Base-by-base conservation (phyloP, 92 coral and sea anemone species). In the Pocillopora grandis region DNA sequence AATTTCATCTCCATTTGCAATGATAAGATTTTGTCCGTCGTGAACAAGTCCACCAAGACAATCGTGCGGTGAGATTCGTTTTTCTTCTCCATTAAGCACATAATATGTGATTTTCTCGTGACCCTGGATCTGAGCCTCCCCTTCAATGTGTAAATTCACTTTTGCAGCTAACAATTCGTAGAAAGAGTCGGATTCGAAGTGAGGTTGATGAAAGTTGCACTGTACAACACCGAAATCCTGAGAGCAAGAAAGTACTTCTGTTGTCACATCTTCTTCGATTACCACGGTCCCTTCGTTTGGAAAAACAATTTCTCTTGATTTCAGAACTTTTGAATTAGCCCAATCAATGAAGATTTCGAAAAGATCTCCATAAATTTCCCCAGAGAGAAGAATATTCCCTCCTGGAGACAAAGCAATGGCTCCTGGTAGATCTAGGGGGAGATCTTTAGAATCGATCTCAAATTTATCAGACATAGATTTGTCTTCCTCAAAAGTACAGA, bases 11-110 rank as follows among this genome's bases (percentile, higher is more conserved):
- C 18, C 62, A 66, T 83, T 76, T 27, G 83, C 87, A 82, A 87
- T 19, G 35, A 87, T 78, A 18, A 87, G 66, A 33, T 82, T 69
- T 76, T 82, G 61, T 18, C 83, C 90, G 71, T 87, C 90, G 60
- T 87, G 83, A 27, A 85, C 87, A 58, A 87, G 12, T 12, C 90
- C 83, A 15, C 5, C 11, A 11, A 82, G 15, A 27, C 36, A 5
- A 18, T 75, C 83, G 11, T 31, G 33, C 12, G 68, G 21, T 9
- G 9, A 0, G 13, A 70, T 12, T 7, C 27, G 23, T 20, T 71
- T 87, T 36, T 76, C 79, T 79, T 82, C 83, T 18, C 87, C 87
- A 58, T 69, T 71, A 63, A 87, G 75, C 69, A 76, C 9, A 58
- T 82, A 87, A 60, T 87, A 72, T 0, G 87, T 65, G 72, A 87